These are phyloP conservation scores for Montipora sp. DNA, from an alignment of 64 coral and sea anemone genomes.

Conservation along the genomic window DNA sequence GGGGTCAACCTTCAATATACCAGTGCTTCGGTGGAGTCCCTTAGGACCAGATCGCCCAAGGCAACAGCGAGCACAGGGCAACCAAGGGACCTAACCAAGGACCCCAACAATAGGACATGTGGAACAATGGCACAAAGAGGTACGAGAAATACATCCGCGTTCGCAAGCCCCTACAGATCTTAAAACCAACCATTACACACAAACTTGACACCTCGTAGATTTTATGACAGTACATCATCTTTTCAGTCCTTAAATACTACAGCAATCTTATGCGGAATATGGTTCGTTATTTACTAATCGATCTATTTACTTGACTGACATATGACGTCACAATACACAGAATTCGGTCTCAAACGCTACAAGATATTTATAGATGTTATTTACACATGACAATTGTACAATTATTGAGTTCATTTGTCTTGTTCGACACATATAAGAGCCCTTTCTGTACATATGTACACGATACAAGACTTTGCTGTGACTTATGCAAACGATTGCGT, in stretches of 20 bases:
- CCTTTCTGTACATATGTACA: conserved; percentile 37
- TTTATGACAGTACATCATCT: conserved; percentile 2
- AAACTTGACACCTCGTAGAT: not conserved
- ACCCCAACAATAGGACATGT: no score
- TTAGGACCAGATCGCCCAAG: no score
- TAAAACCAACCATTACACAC: not conserved
- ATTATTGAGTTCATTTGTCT: not conserved
- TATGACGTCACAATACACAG: not conserved
- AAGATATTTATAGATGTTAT: conserved; percentile 2
- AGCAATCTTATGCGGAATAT: not conserved
- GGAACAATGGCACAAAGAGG: no score
- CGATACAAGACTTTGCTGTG: not conserved
- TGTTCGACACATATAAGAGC: conserved; percentile 24
- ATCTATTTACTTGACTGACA: not conserved
- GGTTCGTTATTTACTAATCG: not conserved
- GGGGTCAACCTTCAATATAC: no score
- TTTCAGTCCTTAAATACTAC: conserved; percentile 41
- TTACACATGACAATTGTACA: conserved; percentile 40
- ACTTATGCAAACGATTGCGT: not conserved
- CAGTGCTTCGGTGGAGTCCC: no score
- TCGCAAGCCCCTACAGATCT: no score
- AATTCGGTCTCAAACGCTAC: not conserved
- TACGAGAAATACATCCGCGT: no score
- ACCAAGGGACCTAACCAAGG: no score
- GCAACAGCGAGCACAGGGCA: no score